Evolutionary conservation across 2,113 vertebrate genomes (phyloP).

Genomic region (Platysternon megacephalum): DNA sequence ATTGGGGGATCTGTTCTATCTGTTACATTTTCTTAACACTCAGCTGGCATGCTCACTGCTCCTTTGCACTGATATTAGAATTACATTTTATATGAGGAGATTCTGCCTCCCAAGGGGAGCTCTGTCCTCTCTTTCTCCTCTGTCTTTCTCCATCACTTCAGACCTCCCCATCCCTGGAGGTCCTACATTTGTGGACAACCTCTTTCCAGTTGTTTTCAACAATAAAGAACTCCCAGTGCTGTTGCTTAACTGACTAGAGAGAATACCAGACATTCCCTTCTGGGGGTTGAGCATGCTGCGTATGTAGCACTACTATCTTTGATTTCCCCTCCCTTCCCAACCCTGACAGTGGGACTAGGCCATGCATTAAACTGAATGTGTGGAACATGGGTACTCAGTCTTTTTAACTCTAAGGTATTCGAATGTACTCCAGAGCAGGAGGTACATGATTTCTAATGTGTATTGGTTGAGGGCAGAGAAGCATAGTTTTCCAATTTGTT

Average conservation of each 20-base stretch:
- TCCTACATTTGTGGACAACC: background rate
- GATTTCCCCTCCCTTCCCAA: background rate
- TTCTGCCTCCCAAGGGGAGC: conserved; percentile 13
- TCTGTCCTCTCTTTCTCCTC: conserved; percentile 23
- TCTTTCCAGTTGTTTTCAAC: conserved; percentile 44
- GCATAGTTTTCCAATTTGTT: background rate
- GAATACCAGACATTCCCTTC: background rate
- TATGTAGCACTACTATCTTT: background rate
- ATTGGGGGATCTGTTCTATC: background rate
- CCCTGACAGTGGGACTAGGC: background rate
- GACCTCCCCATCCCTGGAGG: conserved; percentile 30
- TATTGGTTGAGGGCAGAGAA: background rate
- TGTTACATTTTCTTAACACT: background rate
- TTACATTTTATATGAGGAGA: conserved; percentile 9
- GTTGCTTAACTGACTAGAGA: background rate
- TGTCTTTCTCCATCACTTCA: conserved; percentile 45
- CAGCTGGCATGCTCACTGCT: background rate
- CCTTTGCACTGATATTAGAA: conserved; percentile 16
- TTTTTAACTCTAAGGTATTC: background rate
- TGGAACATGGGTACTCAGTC: background rate
- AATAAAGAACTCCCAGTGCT: background rate
- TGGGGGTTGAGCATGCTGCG: background rate
- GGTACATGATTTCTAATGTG: background rate
- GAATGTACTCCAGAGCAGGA: background rate
- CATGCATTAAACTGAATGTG: background rate